Conservation (phyloP, 2,888 invertebrate genomes). For the Catocala nupta region DNA sequence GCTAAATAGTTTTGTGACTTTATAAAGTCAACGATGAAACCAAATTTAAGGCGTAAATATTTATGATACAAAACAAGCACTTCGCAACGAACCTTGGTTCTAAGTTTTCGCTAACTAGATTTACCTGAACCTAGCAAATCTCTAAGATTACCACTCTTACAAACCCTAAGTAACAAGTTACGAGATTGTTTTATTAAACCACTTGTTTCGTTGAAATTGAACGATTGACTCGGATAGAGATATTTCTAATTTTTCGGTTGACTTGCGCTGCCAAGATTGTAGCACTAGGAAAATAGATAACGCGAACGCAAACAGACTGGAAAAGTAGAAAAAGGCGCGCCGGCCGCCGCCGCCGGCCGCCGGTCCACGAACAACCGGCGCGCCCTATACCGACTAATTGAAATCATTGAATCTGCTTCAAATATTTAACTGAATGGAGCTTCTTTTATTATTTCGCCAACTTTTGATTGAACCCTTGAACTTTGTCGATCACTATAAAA, state of each 20-base stretch:
- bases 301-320: conserved; percentile 71
- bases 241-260: conserved; percentile 83
- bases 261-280: conserved; percentile 69
- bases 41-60: conserved; percentile 1
- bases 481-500: conserved; percentile 16
- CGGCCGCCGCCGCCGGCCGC: conserved; percentile 47
- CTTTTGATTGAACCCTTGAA: conserved; percentile 53
- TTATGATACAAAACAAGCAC: not conserved
- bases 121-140: conserved; percentile 1
- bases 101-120: conserved; percentile 16
- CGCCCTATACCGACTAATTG: conserved; percentile 60
- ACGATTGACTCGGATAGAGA: conserved; percentile 72
- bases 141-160: not conserved
- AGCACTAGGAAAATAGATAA: conserved; percentile 73
- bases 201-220: conserved; percentile 55
- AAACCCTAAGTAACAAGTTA: conserved; percentile 1
- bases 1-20: conserved; percentile 27
- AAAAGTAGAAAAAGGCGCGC: conserved; percentile 61
- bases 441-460: conserved; percentile 45
- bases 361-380: conserved; percentile 52
- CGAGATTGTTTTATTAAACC: conserved; percentile 8
- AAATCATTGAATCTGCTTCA: conserved; percentile 64
- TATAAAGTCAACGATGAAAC: conserved; percentile 15
- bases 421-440: conserved; percentile 60
- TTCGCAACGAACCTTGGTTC: conserved; percentile 7